phyloP scores from a whole-genome alignment of 2,797 vertebrate species.

The Sandelia bainsii region DNA sequence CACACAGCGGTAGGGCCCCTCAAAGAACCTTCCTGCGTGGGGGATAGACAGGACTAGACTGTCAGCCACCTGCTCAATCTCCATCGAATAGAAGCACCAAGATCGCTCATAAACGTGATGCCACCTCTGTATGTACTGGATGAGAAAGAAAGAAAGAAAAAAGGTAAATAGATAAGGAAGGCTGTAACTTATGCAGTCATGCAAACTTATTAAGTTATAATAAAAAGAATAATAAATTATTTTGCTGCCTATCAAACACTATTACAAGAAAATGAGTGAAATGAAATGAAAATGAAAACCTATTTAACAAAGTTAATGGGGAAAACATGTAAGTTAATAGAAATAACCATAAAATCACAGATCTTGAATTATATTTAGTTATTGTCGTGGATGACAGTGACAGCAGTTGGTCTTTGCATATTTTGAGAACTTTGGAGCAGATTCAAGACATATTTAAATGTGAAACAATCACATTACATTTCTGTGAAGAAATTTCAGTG shows the following conservation, averaged over 20 bases:
- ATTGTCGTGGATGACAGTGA: too few relatives aligned
- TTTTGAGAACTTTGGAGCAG: too few relatives aligned
- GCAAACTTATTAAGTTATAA: not conserved
- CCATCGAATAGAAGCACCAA: constrained; percentile 8
- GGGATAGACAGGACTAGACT: constrained; percentile 56
- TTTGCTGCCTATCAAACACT: too few relatives aligned
- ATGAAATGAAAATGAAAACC: too few relatives aligned
- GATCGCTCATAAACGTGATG: not conserved
- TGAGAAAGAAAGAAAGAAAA: not conserved
- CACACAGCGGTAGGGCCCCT: constrained; percentile 83
- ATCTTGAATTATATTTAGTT: too few relatives aligned
- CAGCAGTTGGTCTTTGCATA: too few relatives aligned
- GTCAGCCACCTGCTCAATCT: not conserved
- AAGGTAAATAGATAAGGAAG: not conserved
- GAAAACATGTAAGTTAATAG: not conserved
- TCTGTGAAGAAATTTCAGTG: not conserved
- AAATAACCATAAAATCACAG: too few relatives aligned
- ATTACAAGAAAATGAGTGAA: not conserved
- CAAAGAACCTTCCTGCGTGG: constrained; percentile 19
- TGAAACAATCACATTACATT: not conserved
- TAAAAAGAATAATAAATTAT: not conserved
- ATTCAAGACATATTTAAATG: not conserved
- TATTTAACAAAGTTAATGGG: not conserved
- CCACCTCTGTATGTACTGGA: constrained; percentile 53
- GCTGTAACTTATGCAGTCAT: not conserved